Base-by-base conservation (phyloP, 1,140 invertebrate genomes). In the Lamellibrachia luymesi region DNA sequence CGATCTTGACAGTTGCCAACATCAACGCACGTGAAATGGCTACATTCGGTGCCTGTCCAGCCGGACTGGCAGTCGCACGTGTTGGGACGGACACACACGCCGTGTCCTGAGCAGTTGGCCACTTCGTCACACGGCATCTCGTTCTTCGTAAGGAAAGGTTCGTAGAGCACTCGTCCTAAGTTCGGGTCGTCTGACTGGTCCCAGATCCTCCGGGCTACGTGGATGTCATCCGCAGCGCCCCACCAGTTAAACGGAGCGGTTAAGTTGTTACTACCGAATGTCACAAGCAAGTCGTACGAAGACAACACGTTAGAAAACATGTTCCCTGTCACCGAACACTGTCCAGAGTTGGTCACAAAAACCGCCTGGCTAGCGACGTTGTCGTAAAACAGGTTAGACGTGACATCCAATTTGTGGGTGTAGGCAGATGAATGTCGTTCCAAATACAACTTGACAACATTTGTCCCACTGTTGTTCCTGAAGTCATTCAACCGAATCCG, bases 101-200 rank as follows among this genome's bases (percentile, higher is more conserved):
- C 91, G 8, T 91, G 91, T 2, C 49, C 49, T 13, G 91, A 91
- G 51, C 91, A 91, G 91, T 91, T 51, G 17, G 91, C 91, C 91
- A 91, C 91, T 90, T 51, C 56, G n/a, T 80, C 52, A 92, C 93
- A 93, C 0, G 64, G 64, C 50, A 92, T 90, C 50, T 93, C 92
- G 50, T 91, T 91, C 64, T 80, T 80, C 64, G 25, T 10, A 80
- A 80, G 64, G 64, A 80, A 80, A 80, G 64, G 64, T 80, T 80
- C 64, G 64, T 80, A 80, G 1, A 80, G 13, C 64, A 80, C 64
- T 10, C 64, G 64, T 22, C 64, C 64, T 80, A 80, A 80, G 13
- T 80, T 80, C 64, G 64, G 64, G 64, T 80, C 64, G 17, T 80
- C 64, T 22, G 64, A 80, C 64, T 80, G 7, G 64, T 80, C 64